Evolutionary conservation across 2,113 vertebrate genomes (phyloP).

Genomic region (Hemichromis elongatus): DNA sequence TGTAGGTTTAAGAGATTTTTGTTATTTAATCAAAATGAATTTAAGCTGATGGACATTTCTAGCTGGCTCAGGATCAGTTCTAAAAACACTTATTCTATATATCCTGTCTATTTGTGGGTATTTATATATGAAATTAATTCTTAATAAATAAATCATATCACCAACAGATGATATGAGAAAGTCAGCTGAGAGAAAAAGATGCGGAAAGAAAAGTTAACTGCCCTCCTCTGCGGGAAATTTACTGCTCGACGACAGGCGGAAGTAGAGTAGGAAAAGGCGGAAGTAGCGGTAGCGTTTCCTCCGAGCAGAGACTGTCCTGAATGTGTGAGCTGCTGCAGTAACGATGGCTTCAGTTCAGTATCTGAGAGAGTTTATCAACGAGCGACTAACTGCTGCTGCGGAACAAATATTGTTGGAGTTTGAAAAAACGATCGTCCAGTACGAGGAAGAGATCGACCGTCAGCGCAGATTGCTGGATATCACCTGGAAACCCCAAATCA

Average conservation of each 20-base stretch:
- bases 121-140: neutral
- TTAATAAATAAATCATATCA: neutral
- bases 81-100: neutral
- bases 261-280: neutral
- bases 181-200: neutral
- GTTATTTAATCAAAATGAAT: neutral
- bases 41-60: neutral
- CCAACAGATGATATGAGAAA: neutral
- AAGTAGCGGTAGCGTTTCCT: neutral
- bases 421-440: too few species aligned
- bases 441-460: too few species aligned
- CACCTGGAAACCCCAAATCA: too few species aligned
- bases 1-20: neutral
- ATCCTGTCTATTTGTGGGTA: too few species aligned
- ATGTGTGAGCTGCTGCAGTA: neutral
- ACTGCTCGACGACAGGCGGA: neutral
- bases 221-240: neutral
- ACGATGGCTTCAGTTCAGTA: too few species aligned
- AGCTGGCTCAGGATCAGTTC: neutral
- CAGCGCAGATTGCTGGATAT: too few species aligned
- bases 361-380: too few species aligned
- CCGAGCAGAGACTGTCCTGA: accelerated
- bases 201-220: neutral
- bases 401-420: too few species aligned
- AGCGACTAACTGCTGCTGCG: too few species aligned